Evolutionary conservation across 2,888 invertebrate genomes (phyloP).

Genomic region (Macaria notata): DNA sequence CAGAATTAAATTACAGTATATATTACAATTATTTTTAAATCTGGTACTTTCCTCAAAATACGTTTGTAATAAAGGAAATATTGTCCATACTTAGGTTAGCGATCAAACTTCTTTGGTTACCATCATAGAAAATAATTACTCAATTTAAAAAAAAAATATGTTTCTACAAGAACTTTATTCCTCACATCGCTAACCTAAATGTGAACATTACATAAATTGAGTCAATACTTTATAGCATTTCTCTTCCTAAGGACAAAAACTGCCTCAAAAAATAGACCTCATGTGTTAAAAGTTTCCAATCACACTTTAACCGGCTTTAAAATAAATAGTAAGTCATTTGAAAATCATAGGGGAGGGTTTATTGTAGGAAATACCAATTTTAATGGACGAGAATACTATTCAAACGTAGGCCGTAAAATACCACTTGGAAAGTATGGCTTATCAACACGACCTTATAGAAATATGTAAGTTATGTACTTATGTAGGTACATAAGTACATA

Average conservation of each 20-base stretch:
- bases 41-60: too few species aligned
- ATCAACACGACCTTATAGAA: neutral
- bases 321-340: conserved; percentile 12
- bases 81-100: too few species aligned
- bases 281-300: conserved; percentile 21
- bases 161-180: too few species aligned
- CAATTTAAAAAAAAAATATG: too few species aligned
- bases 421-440: neutral
- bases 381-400: neutral
- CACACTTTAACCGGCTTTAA: conserved; percentile 26
- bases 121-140: too few species aligned
- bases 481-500: too few species aligned
- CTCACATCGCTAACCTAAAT: too few species aligned
- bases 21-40: too few species aligned
- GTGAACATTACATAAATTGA: conserved; percentile 9
- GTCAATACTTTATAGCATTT: conserved; percentile 32
- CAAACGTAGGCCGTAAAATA: conserved; percentile 8
- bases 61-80: too few species aligned
- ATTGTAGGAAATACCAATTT: neutral
- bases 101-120: too few species aligned
- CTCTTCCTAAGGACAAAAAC: conserved; percentile 29
- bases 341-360: conserved; percentile 4
- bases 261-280: conserved; percentile 37
- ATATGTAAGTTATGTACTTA: neutral
- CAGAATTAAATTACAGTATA: too few species aligned